phyloP scores from a whole-genome alignment of 2,797 vertebrate genomes.

The Prionace glauca region DNA sequence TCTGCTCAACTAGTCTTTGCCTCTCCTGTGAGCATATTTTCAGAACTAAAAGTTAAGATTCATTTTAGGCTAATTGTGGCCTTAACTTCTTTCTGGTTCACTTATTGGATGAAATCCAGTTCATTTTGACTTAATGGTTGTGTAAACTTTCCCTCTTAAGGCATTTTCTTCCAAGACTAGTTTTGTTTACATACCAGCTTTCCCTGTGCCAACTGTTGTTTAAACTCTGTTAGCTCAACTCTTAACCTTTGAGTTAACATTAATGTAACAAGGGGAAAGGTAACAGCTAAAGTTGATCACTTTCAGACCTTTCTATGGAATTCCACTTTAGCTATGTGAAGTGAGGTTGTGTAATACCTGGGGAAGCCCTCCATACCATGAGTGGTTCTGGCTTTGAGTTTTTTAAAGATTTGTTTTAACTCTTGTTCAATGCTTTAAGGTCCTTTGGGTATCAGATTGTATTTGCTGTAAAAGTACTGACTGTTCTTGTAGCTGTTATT shows the following conservation, averaged over 20 bases:
- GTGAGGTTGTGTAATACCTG: not conserved
- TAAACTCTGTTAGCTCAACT: not conserved
- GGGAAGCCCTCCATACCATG: not conserved
- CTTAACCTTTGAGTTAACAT: not conserved
- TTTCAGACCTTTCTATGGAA: not conserved
- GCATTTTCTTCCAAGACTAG: not conserved
- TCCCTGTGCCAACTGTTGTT: not conserved
- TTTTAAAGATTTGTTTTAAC: not conserved
- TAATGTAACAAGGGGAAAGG: not conserved
- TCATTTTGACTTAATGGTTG: not conserved
- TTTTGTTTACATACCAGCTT: not conserved
- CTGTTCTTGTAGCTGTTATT: not conserved
- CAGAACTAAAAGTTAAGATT: not conserved
- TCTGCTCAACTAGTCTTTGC: not conserved
- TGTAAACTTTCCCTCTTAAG: not conserved
- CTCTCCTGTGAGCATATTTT: not conserved
- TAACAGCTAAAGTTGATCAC: not conserved
- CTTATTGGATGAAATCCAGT: not conserved
- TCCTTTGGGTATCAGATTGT: not conserved
- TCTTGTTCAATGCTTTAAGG: not conserved
- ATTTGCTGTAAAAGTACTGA: not conserved
- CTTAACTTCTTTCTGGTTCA: not conserved
- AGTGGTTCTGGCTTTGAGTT: not conserved
- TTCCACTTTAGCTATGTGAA: not conserved
- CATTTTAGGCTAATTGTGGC: not conserved